Evolutionary conservation across 1,140 invertebrate genomes (phyloP).

Genomic region (Drosophila auraria): DNA sequence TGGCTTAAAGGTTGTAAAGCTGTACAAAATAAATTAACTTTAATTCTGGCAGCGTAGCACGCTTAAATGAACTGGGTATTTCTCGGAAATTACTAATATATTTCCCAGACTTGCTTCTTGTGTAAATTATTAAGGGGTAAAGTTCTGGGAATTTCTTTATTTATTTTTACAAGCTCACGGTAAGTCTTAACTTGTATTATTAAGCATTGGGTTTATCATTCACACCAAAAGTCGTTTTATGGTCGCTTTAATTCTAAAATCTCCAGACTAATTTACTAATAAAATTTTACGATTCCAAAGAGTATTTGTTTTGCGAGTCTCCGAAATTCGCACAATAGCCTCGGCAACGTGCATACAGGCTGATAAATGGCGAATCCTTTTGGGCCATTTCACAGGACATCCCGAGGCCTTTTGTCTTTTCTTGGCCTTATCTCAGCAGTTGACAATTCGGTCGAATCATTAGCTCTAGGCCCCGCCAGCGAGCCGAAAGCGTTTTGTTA

Average conservation of each 20-base stretch:
- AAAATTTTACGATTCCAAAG: no score
- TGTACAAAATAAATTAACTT: not conserved
- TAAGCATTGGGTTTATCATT: no score
- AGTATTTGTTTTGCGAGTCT: not conserved
- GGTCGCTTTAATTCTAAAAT: not conserved
- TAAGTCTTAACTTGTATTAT: no score
- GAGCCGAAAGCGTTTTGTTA: slow-evolving; percentile 26
- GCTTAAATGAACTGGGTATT: not conserved
- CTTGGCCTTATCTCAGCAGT: slow-evolving; percentile 16
- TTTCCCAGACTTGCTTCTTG: not conserved
- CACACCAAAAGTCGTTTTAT: no score
- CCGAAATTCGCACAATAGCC: not conserved
- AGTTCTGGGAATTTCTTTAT: no score
- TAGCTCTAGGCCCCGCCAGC: slow-evolving; percentile 7
- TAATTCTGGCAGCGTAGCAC: not conserved
- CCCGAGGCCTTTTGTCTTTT: slow-evolving; percentile 10
- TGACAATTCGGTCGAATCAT: slow-evolving; percentile 9
- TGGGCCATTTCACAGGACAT: slow-evolving; percentile 3
- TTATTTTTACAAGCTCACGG: not conserved
- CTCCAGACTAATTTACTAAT: no score
- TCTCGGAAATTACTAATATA: not conserved
- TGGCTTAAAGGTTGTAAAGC: slow-evolving; percentile 18
- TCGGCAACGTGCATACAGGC: not conserved
- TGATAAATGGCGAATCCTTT: slow-evolving; percentile 29
- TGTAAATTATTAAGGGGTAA: not conserved